A percentile compares a stretch with the other conserved stretches of the same genome.
These are phyloP conservation scores for Falco concolor DNA, from an alignment of 2,797 vertebrate genomes.

Conservation along the genomic window DNA sequence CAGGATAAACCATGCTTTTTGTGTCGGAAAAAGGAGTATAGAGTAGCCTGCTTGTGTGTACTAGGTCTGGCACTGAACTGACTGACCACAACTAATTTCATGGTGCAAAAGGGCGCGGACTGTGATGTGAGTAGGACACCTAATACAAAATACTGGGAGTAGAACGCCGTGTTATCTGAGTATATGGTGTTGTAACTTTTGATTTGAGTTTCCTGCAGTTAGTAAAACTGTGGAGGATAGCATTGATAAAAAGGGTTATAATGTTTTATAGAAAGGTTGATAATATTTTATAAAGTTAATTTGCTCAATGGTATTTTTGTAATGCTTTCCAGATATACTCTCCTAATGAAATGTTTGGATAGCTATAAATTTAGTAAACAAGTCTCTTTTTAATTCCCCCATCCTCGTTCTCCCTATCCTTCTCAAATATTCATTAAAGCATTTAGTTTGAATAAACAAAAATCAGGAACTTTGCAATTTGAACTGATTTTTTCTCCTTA, in stretches of 20 bases:
- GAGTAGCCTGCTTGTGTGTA: background rate
- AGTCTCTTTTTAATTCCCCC: background rate
- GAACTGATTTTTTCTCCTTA: background rate
- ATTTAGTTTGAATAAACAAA: background rate
- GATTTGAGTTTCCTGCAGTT: background rate
- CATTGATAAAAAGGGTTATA: background rate
- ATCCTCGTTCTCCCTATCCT: background rate
- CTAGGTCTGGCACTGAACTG: background rate
- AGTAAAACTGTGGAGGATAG: background rate
- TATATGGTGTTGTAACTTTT: background rate
- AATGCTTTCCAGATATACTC: constrained; percentile 2
- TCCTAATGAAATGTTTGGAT: background rate
- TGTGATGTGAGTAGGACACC: background rate
- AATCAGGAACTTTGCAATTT: background rate
- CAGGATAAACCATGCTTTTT: background rate
- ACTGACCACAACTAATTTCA: background rate
- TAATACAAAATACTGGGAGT: background rate
- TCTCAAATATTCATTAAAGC: background rate
- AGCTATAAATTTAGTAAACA: background rate
- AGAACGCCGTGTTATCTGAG: background rate
- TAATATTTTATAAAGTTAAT: background rate
- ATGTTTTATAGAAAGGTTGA: background rate
- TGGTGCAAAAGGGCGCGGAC: background rate
- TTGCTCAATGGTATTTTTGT: background rate
- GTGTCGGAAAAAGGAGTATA: background rate